phyloP scores from a whole-genome alignment of 1,140 invertebrate species.

The Acyrthosiphon pisum region DNA sequence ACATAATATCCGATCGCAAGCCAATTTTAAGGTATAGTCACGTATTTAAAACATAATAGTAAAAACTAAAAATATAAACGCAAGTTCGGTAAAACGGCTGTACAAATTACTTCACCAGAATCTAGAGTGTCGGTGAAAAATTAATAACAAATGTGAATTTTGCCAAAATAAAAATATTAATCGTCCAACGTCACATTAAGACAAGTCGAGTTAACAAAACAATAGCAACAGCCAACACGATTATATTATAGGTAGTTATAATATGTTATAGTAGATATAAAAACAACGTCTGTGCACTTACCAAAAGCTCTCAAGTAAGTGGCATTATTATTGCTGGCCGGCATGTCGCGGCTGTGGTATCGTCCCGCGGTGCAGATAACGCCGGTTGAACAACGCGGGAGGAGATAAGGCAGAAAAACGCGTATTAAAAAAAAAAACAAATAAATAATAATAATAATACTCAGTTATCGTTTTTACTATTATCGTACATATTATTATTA shows the following conservation, averaged over 20 bases:
- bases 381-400: constrained; percentile 28
- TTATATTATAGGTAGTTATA: too few relatives aligned
- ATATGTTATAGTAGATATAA: background rate
- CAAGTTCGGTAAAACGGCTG: background rate
- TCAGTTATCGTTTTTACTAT: constrained; percentile 54
- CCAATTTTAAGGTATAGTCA: background rate
- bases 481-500: constrained; percentile 53
- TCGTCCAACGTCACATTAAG: background rate
- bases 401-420: constrained; percentile 53
- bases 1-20: background rate
- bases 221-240: background rate
- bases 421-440: constrained; percentile 33
- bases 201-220: background rate
- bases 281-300: constrained; percentile 33
- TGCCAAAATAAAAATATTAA: background rate
- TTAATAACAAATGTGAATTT: background rate
- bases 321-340: constrained; percentile 50
- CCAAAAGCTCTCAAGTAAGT: constrained; percentile 57
- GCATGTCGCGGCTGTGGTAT: constrained; percentile 45
- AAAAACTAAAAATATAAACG: background rate
- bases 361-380: constrained; percentile 42
- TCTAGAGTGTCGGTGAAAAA: background rate
- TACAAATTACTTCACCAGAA: background rate
- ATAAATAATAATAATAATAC: constrained; percentile 49
- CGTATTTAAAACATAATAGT: background rate